Evolutionary conservation across 92 coral and sea anemone genomes (phyloP), one percentile per base, ranked within the genome.

Genomic region (Umimayanthus kanabou): DNA sequence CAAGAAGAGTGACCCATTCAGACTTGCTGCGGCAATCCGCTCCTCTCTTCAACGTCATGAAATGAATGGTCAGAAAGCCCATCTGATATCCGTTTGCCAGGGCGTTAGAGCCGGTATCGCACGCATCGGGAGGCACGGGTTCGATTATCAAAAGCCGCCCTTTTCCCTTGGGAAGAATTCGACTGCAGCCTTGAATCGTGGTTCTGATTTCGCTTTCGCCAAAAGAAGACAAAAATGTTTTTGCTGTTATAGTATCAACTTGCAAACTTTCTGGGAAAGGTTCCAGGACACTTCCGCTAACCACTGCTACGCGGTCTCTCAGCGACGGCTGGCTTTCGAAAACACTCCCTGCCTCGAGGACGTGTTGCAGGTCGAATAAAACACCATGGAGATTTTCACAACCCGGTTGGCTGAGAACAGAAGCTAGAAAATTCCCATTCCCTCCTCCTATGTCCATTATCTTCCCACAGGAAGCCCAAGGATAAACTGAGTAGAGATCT

Each of bases 401-500:
- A 73, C 77, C 76, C n/a, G 77, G 77, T 10, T 73, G 77, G 22
- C 77, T 73, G 23, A 73, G 77, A 26, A 73, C 8, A 73, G 16
- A 16, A 5, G 43, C 42, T 33, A 73, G 10, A 73, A 73, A 73
- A 16, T 33, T 73, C 7, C 77, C 77, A 73, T 73, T 73, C 3
- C 77, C 77, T 4, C 77, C 77, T 33, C 77, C 77, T 15, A 73
- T 73, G 26, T 73, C 77, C 77, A 73, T 73, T 30, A 73, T 73
- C 13, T 47, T n/a, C 6, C 77, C 77, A 73, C 77, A 73, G 9
- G 22, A 15, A 4, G 77, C 42, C 77, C 77, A 73, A 18, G 77
- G 77, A 20, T 73, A 73, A 0, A 33, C 26, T 9, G 43, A 30
- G 45, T 33, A 73, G 39, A 73, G 42, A 28, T 26, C 26, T 33